Evolutionary conservation across 1,140 invertebrate species (phyloP).

Genomic region (Trialeurodes vaporariorum): DNA sequence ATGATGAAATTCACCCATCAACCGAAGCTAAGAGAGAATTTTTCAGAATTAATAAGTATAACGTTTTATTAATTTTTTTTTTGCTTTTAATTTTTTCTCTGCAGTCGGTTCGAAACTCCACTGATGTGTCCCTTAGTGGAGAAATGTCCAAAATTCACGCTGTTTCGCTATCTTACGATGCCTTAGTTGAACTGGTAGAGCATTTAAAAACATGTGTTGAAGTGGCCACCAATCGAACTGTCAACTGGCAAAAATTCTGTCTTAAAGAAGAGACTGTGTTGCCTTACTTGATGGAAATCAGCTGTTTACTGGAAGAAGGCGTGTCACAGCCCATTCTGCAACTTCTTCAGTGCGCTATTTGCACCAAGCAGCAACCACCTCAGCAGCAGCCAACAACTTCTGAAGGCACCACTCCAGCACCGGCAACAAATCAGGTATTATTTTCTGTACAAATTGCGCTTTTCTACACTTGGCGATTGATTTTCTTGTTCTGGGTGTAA

Average conservation of each 20-base stretch:
- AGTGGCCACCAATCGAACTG: slow-evolving; percentile 76
- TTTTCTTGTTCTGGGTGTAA: too few species aligned
- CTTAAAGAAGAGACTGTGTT: slow-evolving; percentile 55
- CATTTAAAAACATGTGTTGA: slow-evolving; percentile 90
- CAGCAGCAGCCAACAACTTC: neutral
- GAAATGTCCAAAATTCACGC: neutral
- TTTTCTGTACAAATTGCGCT: too few species aligned
- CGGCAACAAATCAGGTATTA: neutral
- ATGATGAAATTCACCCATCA: too few species aligned
- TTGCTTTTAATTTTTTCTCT: too few species aligned
- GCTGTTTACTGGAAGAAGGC: slow-evolving; percentile 80
- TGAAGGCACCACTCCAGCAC: neutral
- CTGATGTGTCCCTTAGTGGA: neutral
- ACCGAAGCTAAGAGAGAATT: too few species aligned
- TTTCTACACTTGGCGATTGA: too few species aligned
- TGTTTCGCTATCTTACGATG: slow-evolving; percentile 56
- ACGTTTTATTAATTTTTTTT: too few species aligned
- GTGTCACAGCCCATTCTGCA: slow-evolving; percentile 85
- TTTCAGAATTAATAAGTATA: too few species aligned
- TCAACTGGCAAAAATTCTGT: slow-evolving; percentile 93
- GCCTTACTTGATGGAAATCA: slow-evolving; percentile 62
- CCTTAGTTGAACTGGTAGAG: slow-evolving; percentile 83
- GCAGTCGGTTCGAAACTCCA: neutral
- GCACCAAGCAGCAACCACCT: slow-evolving; percentile 13
- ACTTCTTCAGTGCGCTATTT: slow-evolving; percentile 75